Evolutionary conservation across 2,797 vertebrate species (phyloP), one percentile per base, ranked within the genome.

Genomic region (Semaprochilodus insignis): DNA sequence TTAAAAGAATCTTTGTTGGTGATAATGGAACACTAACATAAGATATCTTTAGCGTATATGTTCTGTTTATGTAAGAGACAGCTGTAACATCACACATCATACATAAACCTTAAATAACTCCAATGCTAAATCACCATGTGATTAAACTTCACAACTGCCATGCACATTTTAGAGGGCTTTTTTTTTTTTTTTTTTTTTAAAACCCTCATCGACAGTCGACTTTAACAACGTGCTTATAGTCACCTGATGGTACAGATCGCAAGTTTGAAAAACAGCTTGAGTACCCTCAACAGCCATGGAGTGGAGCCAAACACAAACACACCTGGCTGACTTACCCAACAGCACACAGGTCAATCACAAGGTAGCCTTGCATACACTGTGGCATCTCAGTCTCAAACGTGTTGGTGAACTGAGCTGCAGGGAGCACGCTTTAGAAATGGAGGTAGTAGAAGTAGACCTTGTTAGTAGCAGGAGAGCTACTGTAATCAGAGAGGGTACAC

Each of bases 361-460:
- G 71, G 34, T 23, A 82, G 34, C 16, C 36, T 69, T 74, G 6
- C 23, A 11, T 2, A 77, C 23, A 77, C 51, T 1, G 44, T 14
- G 57, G 75, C 66, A 81, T 21, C 60, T 72, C 54, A 83, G 21
- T 72, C 75, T 85, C 57, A 81, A 78, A 66, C 25, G 31, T 60
- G 36, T 75, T 25, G 71, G 88, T 76, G 57, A 81, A 82, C 76
- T 72, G 69, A 62, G 44, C 23, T 52, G 51, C 62, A 60, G 44
- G 11, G 44, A 48, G 44, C 44, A 59, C 48, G 51, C 21, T 82
- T 71, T 77, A 63, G 73, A 80, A 83, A 63, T 83, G 63, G 23
- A 79, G 25, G 83, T 62, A 51, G 84, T n/a, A 86, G 88, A 91
- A 91, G 91, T 86, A 86, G 91, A 88, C 90, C 85, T 1, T 86